These are phyloP conservation scores for Palythoa heliodiscus DNA, from an alignment of 92 coral and sea anemone species.

Conservation along the genomic window DNA sequence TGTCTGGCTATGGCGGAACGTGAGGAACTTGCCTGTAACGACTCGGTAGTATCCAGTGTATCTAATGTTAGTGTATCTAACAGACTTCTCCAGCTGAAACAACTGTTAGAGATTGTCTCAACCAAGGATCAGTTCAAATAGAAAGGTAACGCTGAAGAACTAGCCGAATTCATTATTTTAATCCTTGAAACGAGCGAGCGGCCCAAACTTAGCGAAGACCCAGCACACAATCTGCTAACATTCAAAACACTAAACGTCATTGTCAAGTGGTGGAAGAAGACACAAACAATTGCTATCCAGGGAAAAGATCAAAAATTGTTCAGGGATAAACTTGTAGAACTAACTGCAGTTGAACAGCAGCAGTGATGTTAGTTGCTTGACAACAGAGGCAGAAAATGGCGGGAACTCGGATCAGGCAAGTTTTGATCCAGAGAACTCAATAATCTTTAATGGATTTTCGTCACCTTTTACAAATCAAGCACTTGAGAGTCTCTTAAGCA, in stretches of 20 bases:
- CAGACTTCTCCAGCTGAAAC: constrained; percentile 20
- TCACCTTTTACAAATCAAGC: neutral
- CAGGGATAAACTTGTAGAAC: too few relatives aligned
- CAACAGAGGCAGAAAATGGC: too few relatives aligned
- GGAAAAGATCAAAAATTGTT: too few relatives aligned
- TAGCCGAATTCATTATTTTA: constrained; percentile 31
- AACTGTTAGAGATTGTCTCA: constrained; percentile 10
- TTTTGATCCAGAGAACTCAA: constrained; percentile 4
- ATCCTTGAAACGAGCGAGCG: constrained; percentile 32
- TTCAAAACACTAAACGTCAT: neutral
- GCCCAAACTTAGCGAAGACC: constrained; percentile 22
- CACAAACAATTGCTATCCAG: too few relatives aligned
- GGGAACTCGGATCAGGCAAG: constrained; percentile 17
- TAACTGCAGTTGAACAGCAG: too few relatives aligned
- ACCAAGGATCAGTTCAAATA: neutral
- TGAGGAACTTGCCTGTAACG: neutral
- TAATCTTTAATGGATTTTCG: constrained; percentile 11
- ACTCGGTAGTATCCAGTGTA: neutral
- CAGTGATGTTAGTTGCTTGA: too few relatives aligned
- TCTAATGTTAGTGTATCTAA: neutral
- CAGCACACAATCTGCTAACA: constrained; percentile 22
- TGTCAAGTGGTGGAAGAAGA: too few relatives aligned
- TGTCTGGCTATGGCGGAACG: constrained; percentile 13
- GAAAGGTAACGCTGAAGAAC: constrained; percentile 27
- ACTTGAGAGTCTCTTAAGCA: constrained; percentile 17